Evolutionary conservation across 1,140 invertebrate genomes (phyloP).

Genomic region (Monomorium pharaonis): DNA sequence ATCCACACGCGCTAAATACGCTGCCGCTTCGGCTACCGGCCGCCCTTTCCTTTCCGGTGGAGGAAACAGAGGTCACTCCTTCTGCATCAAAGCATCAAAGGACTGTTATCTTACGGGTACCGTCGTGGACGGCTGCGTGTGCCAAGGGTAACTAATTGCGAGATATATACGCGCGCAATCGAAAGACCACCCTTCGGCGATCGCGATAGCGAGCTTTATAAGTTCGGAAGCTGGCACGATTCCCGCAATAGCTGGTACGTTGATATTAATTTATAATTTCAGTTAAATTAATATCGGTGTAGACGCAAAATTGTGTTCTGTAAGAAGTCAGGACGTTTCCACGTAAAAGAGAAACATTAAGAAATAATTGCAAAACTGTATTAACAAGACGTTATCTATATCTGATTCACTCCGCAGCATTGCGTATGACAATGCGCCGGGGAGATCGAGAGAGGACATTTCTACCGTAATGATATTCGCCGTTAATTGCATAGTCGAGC

Average conservation of each 20-base stretch:
- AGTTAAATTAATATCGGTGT: neutral
- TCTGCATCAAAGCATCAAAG: constrained; percentile 81
- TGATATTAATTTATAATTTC: constrained; percentile 31
- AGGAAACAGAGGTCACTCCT: constrained; percentile 65
- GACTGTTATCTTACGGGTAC: constrained; percentile 79
- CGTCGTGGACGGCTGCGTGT: constrained; percentile 29
- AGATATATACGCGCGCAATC: constrained; percentile 58
- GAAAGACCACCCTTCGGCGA: constrained; percentile 47
- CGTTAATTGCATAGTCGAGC: constrained; percentile 80
- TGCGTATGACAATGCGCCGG: neutral
- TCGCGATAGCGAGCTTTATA: constrained; percentile 11
- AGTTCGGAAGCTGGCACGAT: neutral
- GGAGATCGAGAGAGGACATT: constrained; percentile 24
- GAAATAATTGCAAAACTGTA: neutral
- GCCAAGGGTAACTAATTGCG: constrained; percentile 66
- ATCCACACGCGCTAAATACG: constrained; percentile 61
- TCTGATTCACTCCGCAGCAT: neutral
- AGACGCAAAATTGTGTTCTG: neutral
- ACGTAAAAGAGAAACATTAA: neutral
- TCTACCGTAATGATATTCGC: constrained; percentile 76
- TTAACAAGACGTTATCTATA: neutral
- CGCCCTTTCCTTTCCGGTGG: constrained; percentile 62
- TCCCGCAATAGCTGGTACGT: neutral
- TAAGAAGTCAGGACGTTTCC: neutral
- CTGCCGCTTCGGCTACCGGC: constrained; percentile 56